Base-by-base conservation (phyloP, 2,888 invertebrate genomes). In the Campaea margaritaria region DNA sequence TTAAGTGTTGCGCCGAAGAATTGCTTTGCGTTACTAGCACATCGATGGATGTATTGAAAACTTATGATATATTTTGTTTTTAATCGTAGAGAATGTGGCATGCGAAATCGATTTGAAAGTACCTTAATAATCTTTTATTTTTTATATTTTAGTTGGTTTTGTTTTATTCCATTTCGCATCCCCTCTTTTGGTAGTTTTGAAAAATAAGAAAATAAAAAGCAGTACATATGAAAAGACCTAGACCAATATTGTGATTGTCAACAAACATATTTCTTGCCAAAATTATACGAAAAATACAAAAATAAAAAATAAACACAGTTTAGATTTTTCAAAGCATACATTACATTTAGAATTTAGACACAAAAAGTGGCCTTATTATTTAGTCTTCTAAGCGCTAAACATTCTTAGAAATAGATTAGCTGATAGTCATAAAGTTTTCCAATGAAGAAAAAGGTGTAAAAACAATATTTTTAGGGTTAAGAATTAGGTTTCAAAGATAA, bases 11-110 rank as follows among this genome's bases (percentile, higher is more conserved):
- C 16, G 11, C 14, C 16, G n/a, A n/a, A 49, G 56, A 56, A 56
- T 49, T 41, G 41, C 44, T 21, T 41, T n/a, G 3, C 13, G 21
- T 28, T 58, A 55, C 62, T 64, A 50, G 15, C 58, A 63, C 56
- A 63, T 56, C 54, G 58, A 60, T 51, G 45, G 31, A 14, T 15
- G 36, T n/a, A 28, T 56, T 45, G 41, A 41, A 21, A 56, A 56
- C 14, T 15, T n/a, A 54, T 41, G 14, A 1, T 36, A 36, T 12
- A n/a, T 36, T n/a, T 7, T 12, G 36, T 36, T 1, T 36, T 11
- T n/a, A 31, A 36, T 12, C 34, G 27, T 36, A 11, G 11, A 15
- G 10, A 28, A 45, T 28, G 14, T 28, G 45, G 28, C 7, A n/a
- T 31, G 43, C n/a, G 43, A n/a, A 27, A 14, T 41, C 5, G 21